Conservation (phyloP, 1,140 invertebrate species). For the Calycopis cecrops region DNA sequence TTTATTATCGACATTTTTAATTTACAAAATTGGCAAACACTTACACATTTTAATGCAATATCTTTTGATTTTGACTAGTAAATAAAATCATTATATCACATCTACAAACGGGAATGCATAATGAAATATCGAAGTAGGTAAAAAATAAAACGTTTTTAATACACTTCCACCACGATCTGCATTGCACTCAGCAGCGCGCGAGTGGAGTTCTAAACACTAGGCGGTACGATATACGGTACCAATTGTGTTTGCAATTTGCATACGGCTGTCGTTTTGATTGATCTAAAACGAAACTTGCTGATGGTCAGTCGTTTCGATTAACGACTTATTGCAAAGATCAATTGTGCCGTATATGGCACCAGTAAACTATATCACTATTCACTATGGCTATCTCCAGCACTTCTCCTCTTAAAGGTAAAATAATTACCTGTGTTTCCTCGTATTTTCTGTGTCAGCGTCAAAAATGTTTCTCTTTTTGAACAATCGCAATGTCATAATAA, state of each 20-base stretch:
- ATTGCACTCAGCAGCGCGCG: too few species aligned
- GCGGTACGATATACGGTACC: too few species aligned
- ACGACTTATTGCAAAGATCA: too few species aligned
- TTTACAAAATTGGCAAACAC: neutral
- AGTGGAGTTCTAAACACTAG: neutral
- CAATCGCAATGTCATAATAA: slow-evolving; percentile 52
- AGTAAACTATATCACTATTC: neutral
- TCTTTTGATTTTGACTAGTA: slow-evolving; percentile 10
- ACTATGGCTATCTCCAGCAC: slow-evolving; percentile 1
- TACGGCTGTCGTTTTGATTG: too few species aligned
- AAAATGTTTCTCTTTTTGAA: slow-evolving; percentile 34
- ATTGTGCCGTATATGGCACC: too few species aligned
- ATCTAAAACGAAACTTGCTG: too few species aligned
- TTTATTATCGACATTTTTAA: slow-evolving; percentile 4
- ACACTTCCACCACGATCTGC: neutral
- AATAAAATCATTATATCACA: slow-evolving; percentile 3
- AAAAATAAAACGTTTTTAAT: neutral
- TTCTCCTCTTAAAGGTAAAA: neutral
- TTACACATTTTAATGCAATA: neutral
- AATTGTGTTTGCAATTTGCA: too few species aligned
- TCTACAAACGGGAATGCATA: neutral
- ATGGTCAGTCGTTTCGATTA: too few species aligned
- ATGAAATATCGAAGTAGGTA: neutral
- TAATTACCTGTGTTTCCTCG: slow-evolving; percentile 50
- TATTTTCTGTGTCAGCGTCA: slow-evolving; percentile 42